phyloP scores from a whole-genome alignment of 1,140 invertebrate species.

The Papilio aristodemus region DNA sequence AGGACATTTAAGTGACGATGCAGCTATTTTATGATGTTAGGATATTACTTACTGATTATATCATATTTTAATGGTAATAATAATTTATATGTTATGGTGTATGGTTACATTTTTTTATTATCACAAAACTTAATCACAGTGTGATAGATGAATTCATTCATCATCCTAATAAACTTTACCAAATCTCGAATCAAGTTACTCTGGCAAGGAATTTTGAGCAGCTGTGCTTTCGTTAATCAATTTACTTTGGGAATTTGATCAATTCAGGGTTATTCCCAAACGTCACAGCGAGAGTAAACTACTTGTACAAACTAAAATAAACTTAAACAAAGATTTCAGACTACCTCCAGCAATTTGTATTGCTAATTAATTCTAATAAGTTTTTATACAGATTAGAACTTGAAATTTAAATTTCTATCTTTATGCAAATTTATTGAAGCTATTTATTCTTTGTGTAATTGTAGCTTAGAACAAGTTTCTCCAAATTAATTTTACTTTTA shows the following conservation, averaged over 20 bases:
- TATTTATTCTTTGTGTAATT: neutral
- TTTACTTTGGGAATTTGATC: conserved; percentile 22
- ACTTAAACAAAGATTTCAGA: conserved; percentile 18
- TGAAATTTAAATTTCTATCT: neutral
- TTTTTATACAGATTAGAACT: neutral
- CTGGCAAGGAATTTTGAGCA: conserved; percentile 18
- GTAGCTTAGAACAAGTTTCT: neutral
- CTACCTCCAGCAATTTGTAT: neutral
- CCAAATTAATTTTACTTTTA: neutral
- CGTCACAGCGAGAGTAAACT: neutral
- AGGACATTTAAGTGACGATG: conserved; percentile 1
- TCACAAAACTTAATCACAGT: no score
- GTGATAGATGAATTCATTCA: neutral
- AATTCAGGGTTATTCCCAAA: conserved; percentile 20
- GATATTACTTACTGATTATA: neutral
- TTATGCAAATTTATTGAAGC: neutral
- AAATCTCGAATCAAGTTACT: conserved; percentile 6
- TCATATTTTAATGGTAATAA: neutral
- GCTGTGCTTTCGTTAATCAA: conserved; percentile 13
- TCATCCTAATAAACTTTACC: neutral
- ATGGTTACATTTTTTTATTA: neutral
- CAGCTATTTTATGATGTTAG: neutral
- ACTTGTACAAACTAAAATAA: conserved; percentile 10
- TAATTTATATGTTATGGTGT: neutral
- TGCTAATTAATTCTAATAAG: conserved; percentile 8